Evolutionary conservation across 2,888 invertebrate genomes (phyloP).

Genomic region (Mimas tiliae): DNA sequence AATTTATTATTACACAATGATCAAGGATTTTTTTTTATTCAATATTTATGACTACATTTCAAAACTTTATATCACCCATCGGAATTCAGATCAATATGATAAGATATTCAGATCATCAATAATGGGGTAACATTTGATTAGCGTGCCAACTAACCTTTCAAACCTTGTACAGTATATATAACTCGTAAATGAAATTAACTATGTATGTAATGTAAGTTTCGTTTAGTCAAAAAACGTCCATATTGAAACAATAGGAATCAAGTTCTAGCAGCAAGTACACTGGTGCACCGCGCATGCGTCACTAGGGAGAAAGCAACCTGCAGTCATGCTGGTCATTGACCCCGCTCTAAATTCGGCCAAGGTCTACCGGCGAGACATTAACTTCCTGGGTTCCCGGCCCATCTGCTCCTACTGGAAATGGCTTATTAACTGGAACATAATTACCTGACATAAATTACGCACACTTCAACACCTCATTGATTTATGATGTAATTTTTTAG

Average conservation of each 20-base stretch:
- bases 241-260: constrained; percentile 15
- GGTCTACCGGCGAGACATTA: constrained; percentile 62
- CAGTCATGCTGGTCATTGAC: constrained; percentile 58
- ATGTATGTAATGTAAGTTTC: not conserved
- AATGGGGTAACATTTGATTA: constrained; percentile 9
- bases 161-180: not conserved
- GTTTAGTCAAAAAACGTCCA: not conserved
- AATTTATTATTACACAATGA: too few species aligned
- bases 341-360: constrained; percentile 77
- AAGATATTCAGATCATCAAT: too few species aligned
- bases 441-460: constrained; percentile 22
- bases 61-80: not conserved
- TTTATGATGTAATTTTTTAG: constrained; percentile 4
- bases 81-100: constrained; percentile 15
- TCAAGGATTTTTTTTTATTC: too few species aligned
- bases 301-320: constrained; percentile 73
- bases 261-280: constrained; percentile 45
- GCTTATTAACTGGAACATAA: constrained; percentile 9
- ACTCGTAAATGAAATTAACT: not conserved
- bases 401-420: constrained; percentile 18
- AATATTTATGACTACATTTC: not conserved
- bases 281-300: constrained; percentile 63
- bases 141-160: not conserved
- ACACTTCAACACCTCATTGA: constrained; percentile 6
- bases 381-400: constrained; percentile 38